Evolutionary conservation across 2,113 vertebrate species (phyloP), one percentile per base, ranked within the genome.

Genomic region (Spea bombifrons): DNA sequence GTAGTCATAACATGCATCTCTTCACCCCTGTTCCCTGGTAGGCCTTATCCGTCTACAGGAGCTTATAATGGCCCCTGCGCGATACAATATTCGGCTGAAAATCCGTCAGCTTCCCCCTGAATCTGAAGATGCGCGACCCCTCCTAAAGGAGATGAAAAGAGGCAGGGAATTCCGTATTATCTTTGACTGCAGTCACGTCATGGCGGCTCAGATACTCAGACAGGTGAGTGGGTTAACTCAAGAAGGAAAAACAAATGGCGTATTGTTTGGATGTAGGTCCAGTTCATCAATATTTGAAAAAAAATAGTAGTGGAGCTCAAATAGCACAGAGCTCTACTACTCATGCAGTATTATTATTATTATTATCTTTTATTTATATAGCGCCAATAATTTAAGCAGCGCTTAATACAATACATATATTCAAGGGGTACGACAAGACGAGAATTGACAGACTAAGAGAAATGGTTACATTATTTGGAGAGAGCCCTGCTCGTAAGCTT

Each of bases 61-160:
- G 88, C 92, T 99, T 84, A 99, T 99, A 83, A 99, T 98, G 96
- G 97, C 97, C 63, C 97, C 97, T 0, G 98, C 97, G 0, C 89
- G 97, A 82, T 98, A 98, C 88, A 99, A 98, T 84, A 98, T 99
- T 83, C 92, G 97, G 49, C 92, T 99, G 85, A 99, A 99, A 87
- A 99, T 99, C 84, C 95, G 97, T 0, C 97, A 99, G 88, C 96
- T 99, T 4, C 97, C 97, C 7, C 86, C 96, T 0, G 97, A 99
- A 84, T 90, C 91, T 0, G 92, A 95, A 0, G 97, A 99, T 30
- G 92, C 94, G 0, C 89, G 97, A 46, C 97, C 97, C 0, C 92
- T 99, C 77, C 94, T 99, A 13, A 99, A 99, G 87, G 97, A 99
- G 88, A 99, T 99, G 97, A 99, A 99, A 86, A 87, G 96, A 10